Evolutionary conservation across 2,888 invertebrate species (phyloP), one percentile per base, ranked within the genome.

Genomic region (Diabrotica balteata): DNA sequence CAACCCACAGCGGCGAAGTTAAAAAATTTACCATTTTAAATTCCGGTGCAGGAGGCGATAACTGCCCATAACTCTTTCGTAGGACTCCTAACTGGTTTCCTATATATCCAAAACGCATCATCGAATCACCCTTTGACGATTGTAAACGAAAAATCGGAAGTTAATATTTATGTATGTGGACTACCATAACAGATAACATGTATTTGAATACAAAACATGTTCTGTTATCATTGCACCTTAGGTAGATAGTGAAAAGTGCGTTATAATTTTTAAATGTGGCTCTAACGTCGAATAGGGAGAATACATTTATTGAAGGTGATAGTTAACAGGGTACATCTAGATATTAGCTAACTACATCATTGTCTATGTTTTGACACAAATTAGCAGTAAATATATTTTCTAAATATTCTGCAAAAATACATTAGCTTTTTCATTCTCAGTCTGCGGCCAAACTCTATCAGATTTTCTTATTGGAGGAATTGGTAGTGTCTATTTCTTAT

Each of bases 51-150:
- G 73, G 45, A 44, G 45, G 77, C 77, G 77, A 79, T 79, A 79
- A 79, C 78, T 77, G 76, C 75, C 76, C 73, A 76, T 78, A 78
- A 78, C 75, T 78, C 77, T 73, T 75, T 74, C 77, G 73, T 73
- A 73, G 44, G 55, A 45, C 55, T 45, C 43, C 44, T 57, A 77
- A 76, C 69, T 76, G 71, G 73, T 76, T 75, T 68, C 64, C 66
- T 64, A 70, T 70, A 75, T 68, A 57, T 57, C 45, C 44, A 45
- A n/a, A 54, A 57, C 43, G 17, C 17, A 44, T 10, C 55, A 45
- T 17, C 17, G 45, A 11, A 57, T 9, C 54, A 8, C 55, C 45
- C 55, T 45, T 57, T 57, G 55, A 57, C 17, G 55, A 57, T 57
- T 57, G 8, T 45, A 44, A 44, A 17, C 43, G 44, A 57, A 57